phyloP scores from a whole-genome alignment of 2,113 vertebrate genomes.

The Electrona antarctica region DNA sequence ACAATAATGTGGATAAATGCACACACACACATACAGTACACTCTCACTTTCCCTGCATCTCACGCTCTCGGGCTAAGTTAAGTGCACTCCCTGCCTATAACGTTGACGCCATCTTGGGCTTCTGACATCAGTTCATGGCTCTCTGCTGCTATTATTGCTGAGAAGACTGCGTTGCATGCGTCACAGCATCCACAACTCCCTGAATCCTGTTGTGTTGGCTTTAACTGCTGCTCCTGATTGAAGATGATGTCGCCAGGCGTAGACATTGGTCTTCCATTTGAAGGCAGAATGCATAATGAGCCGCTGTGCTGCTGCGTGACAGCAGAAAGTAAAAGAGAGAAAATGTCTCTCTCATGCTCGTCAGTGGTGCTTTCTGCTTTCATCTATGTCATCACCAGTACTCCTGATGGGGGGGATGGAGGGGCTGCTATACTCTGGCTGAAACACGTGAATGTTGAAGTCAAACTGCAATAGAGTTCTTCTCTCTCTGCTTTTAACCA shows the following conservation, averaged over 20 bases:
- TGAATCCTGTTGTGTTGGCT: slow-evolving; percentile 43
- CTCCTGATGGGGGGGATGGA: background rate
- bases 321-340: no score
- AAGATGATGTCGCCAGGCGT: slow-evolving; percentile 43
- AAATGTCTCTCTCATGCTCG: background rate
- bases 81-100: slow-evolving; percentile 47
- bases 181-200: slow-evolving; percentile 55
- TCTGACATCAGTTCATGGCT: slow-evolving; percentile 63
- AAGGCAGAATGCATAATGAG: slow-evolving; percentile 46
- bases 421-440: background rate
- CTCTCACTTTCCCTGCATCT: slow-evolving; percentile 17
- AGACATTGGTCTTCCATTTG: slow-evolving; percentile 60
- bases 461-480: no score
- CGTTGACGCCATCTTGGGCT: slow-evolving; percentile 54
- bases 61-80: slow-evolving; percentile 45
- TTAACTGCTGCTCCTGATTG: slow-evolving; percentile 56
- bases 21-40: slow-evolving; percentile 17
- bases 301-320: slow-evolving; percentile 28
- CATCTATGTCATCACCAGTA: slow-evolving; percentile 2
- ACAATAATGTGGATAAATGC: background rate
- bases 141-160: slow-evolving; percentile 50
- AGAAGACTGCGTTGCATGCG: slow-evolving; percentile 30
- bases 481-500: no score
- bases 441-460: no score
- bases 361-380: slow-evolving; percentile 12